A percentile compares a stretch with the other conserved stretches of the same genome.
Conservation (phyloP, 1,140 invertebrate species). For the Aradophagus sp. region DNA sequence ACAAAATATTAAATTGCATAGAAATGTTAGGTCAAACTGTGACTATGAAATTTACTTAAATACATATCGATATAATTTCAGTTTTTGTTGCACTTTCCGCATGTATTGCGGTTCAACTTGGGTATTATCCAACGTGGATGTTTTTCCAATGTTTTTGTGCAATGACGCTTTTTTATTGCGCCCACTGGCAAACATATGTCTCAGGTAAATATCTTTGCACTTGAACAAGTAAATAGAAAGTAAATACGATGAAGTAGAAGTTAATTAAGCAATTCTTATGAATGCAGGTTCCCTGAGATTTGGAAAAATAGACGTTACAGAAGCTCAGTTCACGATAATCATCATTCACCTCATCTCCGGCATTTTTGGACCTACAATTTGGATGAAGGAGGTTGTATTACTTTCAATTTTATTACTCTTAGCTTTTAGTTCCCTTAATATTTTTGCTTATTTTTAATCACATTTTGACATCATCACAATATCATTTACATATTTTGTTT, state of each 20-base stretch:
- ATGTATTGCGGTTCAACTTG: conserved; percentile 93
- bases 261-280: no score
- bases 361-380: conserved; percentile 88
- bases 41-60: no score
- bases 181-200: conserved; percentile 99
- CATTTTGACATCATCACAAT: conserved; percentile 24
- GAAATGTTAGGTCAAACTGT: no score
- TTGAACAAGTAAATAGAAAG: no score
- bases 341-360: conserved; percentile 90
- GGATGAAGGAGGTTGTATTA: conserved; percentile 85
- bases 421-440: conserved; percentile 14
- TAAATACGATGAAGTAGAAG: no score
- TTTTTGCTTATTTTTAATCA: conserved; percentile 36
- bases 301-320: conserved; percentile 97
- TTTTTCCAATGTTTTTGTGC: conserved; percentile 96
- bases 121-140: conserved; percentile 92
- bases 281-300: conserved; percentile 87
- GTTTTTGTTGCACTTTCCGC: conserved; percentile 97
- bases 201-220: conserved; percentile 88
- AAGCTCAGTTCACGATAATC: conserved; percentile 97
- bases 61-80: no score
- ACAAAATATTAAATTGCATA: no score
- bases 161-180: conserved; percentile 96
- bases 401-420: conserved; percentile 55
- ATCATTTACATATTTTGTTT: conserved; percentile 76